Evolutionary conservation across 2,888 invertebrate genomes (phyloP), one percentile per base, ranked within the genome.

Genomic region (Agapetus fuscipes): DNA sequence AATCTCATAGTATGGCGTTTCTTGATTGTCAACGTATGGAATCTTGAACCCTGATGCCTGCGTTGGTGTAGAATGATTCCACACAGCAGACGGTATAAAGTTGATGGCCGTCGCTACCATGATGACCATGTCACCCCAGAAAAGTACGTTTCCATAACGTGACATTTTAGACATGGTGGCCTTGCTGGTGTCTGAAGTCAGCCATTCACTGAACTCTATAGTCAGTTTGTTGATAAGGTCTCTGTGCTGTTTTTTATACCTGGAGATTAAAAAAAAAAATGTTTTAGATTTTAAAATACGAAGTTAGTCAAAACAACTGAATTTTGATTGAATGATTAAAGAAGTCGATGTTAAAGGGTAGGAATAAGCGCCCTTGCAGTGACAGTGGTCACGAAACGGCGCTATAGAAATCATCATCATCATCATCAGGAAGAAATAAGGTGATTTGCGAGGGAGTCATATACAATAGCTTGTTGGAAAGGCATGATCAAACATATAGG

Each of bases 1-100:
- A 17, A 45, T 45, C 28, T 45, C 45, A 29, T 34, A 45, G 31
- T 42, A 42, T 3, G 45, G 45, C 10, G 31, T 37, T 16, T 37
- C 17, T 30, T 39, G 32, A 26, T 39, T 42, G 39, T 45, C 37
- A 11, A 42, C 39, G 6, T 26, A 14, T 1, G 42, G 39, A 9
- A 39, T 14, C 3, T 27, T n/a, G 9, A 42, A 34, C 2, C 45
- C 45, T 2, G 45, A 45, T 2, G 37, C 28, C n/a, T 39, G 45
- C 3, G 37, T 32, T 6, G 45, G 45, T 15, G 41, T 32, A 3
- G 45, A 39, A 25, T 42, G 39, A 25, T 41, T 30, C 14, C 24
- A 37, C 5, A 42, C 17, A n/a, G 39, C 34, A 11, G 34, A 30
- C 15, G 37, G 15, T 1, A 42, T 3, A 24, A 45, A 42, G 25